A percentile compares a stretch with the other conserved stretches of the same genome.
Evolutionary conservation across 2,797 vertebrate genomes (phyloP).

Genomic region (Rhynchotus rufescens): DNA sequence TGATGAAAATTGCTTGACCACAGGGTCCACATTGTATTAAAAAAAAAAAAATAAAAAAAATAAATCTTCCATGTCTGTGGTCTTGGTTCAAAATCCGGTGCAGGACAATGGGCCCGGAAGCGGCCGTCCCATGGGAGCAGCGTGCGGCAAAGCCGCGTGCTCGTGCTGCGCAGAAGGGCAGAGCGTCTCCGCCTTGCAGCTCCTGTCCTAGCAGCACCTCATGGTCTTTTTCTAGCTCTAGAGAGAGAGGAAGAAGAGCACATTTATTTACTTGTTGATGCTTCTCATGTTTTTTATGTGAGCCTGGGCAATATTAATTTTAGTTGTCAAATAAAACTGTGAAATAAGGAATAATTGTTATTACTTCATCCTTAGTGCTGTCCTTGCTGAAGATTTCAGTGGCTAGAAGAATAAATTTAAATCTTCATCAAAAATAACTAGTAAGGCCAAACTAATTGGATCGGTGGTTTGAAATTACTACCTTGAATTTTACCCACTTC

Average conservation of each 20-base stretch:
- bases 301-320: background rate
- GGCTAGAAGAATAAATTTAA: slow-evolving; percentile 3
- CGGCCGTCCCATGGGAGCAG: background rate
- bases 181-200: background rate
- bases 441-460: background rate
- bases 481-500: background rate
- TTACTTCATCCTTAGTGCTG: background rate
- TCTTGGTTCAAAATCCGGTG: background rate
- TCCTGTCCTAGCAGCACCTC: background rate
- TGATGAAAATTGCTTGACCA: no score
- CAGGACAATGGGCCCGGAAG: slow-evolving; percentile 38
- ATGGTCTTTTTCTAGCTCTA: background rate
- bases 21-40: no score
- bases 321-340: background rate
- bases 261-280: background rate
- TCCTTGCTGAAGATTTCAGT: slow-evolving; percentile 1
- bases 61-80: accelerated
- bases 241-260: background rate
- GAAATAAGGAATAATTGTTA: background rate
- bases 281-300: background rate
- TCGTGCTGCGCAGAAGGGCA: accelerated
- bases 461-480: background rate
- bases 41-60: no score
- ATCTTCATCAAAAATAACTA: background rate
- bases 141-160: background rate